Evolutionary conservation across 2,113 vertebrate species (phyloP).

Genomic region (Dicrurus megarhynchus): DNA sequence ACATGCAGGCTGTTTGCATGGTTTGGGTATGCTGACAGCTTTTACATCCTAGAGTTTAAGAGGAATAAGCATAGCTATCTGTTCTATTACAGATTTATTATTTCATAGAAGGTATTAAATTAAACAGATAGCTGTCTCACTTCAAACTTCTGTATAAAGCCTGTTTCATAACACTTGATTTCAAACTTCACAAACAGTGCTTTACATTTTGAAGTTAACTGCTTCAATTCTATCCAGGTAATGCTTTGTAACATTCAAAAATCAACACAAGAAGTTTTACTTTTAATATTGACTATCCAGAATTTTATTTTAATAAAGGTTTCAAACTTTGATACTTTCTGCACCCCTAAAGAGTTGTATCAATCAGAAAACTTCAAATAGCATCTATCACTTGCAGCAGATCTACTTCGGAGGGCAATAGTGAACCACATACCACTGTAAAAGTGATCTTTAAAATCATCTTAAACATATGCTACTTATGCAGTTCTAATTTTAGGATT

Average conservation of each 20-base stretch:
- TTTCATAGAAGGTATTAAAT: not conserved
- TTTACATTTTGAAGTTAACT: not conserved
- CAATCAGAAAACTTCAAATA: not conserved
- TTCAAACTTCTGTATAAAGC: not conserved
- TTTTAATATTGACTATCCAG: not conserved
- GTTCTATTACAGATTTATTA: not conserved
- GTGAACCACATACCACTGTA: not conserved
- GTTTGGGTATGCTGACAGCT: not conserved
- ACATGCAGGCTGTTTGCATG: not conserved
- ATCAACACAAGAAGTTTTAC: not conserved
- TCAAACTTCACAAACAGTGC: not conserved
- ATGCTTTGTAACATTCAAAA: not conserved
- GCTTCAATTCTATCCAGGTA: not conserved
- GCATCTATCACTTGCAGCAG: not conserved
- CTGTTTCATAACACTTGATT: not conserved
- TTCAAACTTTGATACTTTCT: not conserved
- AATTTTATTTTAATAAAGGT: not conserved
- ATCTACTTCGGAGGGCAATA: not conserved
- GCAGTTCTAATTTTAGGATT: not conserved
- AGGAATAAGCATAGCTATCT: not conserved
- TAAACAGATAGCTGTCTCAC: not conserved
- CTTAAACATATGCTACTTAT: not conserved
- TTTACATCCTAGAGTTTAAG: not conserved
- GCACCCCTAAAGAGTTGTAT: not conserved
- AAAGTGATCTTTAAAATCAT: not conserved